Evolutionary conservation across 2,888 invertebrate species (phyloP), one percentile per base, ranked within the genome.

Genomic region (Fragum fragum): DNA sequence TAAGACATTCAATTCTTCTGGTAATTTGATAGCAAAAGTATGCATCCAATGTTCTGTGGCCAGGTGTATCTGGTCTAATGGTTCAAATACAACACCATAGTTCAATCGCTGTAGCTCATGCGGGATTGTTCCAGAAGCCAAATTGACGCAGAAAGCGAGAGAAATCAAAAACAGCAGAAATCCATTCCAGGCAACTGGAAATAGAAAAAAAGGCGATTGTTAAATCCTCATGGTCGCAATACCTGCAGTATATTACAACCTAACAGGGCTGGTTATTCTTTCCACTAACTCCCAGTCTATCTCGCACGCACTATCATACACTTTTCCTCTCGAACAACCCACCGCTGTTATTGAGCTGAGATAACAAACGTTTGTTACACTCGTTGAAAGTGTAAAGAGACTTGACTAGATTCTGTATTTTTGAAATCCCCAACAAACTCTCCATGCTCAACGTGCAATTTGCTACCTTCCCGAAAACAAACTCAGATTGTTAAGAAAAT

Each of bases 1-100:
- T 26, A 68, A 18, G 28, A 71, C n/a, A 61, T 72, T 53, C 9
- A 68, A 5, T 29, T 26, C 26, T 36, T 70, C 47, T 14, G 73
- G 78, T 26, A 78, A n/a, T 36, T 73, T 36, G 11, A 78, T 36
- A 6, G 52, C 68, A 57, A 78, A 78, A 1, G 78, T 78, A 18
- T 73, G 78, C n/a, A 69, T 69, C 79, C 79, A 79, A 42, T 26
- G 52, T 9, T 77, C 77, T 42, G 21, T 66, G n/a, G n/a, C n/a
- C n/a, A n/a, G n/a, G n/a, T n/a, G n/a, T n/a, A n/a, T n/a, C n/a
- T n/a, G n/a, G n/a, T n/a, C n/a, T n/a, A n/a, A n/a, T 18, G 47
- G 32, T 52, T 72, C 63, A 53, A 77, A 77, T 11, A 77, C 52
- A 23, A 72, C 59, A 59, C 76, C 76, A 70, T 76, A 70, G 47